These are phyloP conservation scores for Paguma larvata DNA, from an alignment of 2,797 vertebrate species.

Conservation along the genomic window DNA sequence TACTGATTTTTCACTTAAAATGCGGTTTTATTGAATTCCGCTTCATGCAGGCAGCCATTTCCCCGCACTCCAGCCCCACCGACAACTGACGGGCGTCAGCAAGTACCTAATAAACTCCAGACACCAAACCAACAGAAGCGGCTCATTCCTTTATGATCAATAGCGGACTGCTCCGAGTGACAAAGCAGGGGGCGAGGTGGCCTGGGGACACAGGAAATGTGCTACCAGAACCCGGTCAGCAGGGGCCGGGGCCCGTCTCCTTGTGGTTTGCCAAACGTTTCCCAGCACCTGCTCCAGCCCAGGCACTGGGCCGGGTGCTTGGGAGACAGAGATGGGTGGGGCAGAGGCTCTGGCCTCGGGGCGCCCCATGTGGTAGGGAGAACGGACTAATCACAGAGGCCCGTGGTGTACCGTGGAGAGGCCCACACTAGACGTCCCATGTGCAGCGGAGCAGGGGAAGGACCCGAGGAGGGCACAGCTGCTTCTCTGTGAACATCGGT, in stretches of 20 bases:
- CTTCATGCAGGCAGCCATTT: slow-evolving; percentile 79
- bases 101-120: slow-evolving; percentile 69
- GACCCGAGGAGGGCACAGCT: background rate
- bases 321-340: background rate
- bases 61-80: slow-evolving; percentile 66
- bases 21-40: slow-evolving; percentile 84
- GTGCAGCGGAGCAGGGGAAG: background rate
- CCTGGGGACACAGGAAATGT: background rate
- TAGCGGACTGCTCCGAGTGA: background rate
- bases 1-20: slow-evolving; percentile 85
- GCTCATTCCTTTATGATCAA: slow-evolving; percentile 39
- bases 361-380: background rate
- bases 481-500: background rate
- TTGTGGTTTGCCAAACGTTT: background rate
- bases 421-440: background rate
- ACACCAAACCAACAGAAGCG: slow-evolving; percentile 41
- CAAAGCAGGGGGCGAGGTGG: background rate
- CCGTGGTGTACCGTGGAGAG: background rate
- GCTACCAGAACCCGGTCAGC: background rate
- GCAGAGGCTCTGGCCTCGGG: slow-evolving; percentile 22
- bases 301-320: background rate
- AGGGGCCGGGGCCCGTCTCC: background rate
- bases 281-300: background rate
- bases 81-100: slow-evolving; percentile 74
- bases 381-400: background rate